Evolutionary conservation across 2,888 invertebrate genomes (phyloP).

Genomic region (Spisula subtruncata): DNA sequence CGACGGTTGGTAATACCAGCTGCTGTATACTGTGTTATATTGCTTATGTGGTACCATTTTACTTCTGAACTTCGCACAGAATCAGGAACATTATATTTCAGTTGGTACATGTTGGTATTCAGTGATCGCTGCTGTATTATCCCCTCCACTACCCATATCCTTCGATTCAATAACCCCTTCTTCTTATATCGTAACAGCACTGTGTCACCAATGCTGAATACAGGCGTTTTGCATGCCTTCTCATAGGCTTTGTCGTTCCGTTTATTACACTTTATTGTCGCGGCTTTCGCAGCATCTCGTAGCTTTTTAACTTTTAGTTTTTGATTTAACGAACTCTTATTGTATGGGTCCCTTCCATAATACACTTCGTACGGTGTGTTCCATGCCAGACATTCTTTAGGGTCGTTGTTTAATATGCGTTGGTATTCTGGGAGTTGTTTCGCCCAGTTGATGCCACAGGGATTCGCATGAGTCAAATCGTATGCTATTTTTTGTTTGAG

Average conservation of each 20-base stretch:
- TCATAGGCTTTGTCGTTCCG: conserved; percentile 25
- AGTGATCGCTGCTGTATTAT: conserved; percentile 23
- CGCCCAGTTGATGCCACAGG: conserved; percentile 23
- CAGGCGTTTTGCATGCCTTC: background rate
- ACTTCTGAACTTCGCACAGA: conserved; percentile 28
- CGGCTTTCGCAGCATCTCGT: conserved; percentile 36
- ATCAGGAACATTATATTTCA: conserved; percentile 27
- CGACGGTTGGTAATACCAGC: background rate
- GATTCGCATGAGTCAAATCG: conserved; percentile 31
- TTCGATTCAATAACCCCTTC: conserved; percentile 33
- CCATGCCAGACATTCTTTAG: conserved; percentile 38
- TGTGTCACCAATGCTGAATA: conserved; percentile 2
- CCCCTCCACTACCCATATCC: conserved; percentile 27
- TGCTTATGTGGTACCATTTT: conserved; percentile 37
- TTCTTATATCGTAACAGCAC: conserved; percentile 38
- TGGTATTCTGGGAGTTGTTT: conserved; percentile 25
- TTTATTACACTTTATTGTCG: conserved; percentile 30
- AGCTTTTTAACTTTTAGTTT: conserved; percentile 22
- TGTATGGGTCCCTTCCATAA: conserved; percentile 30
- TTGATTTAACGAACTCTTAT: background rate
- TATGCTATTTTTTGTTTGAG: conserved; percentile 43
- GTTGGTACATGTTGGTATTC: conserved; percentile 35
- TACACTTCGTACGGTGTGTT: conserved; percentile 31
- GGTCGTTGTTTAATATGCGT: conserved; percentile 34
- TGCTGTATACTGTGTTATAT: conserved; percentile 3